Conservation (phyloP, 2,888 invertebrate species). For the Ichneumoninae sp. region DNA sequence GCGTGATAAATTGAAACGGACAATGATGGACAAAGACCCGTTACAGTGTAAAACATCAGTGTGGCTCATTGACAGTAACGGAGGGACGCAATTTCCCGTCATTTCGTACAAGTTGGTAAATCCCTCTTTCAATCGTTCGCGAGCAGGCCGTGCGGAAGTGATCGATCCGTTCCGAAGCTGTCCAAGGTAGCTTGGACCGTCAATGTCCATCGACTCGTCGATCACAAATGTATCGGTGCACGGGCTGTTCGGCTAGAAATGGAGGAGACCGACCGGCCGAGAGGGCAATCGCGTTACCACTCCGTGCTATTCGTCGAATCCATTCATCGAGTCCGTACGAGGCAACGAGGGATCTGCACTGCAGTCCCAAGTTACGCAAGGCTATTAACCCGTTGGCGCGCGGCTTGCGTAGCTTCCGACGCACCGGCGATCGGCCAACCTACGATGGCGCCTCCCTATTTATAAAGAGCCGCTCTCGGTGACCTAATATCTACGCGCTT, state of each 20-base stretch:
- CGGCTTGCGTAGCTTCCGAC: constrained; percentile 21
- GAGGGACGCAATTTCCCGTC: background rate
- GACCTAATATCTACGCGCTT: constrained; percentile 29
- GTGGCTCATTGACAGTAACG: background rate
- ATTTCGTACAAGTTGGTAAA: background rate
- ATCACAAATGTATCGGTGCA: constrained; percentile 27
- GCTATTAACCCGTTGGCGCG: constrained; percentile 53
- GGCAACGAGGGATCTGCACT: constrained; percentile 10
- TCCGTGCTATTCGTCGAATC: constrained; percentile 46
- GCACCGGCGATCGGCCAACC: constrained; percentile 32
- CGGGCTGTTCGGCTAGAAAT: constrained; percentile 34
- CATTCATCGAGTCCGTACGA: constrained; percentile 36
- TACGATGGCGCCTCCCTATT: constrained; percentile 67
- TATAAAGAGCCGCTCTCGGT: constrained; percentile 62
- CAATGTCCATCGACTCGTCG: constrained; percentile 18
- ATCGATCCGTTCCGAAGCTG: constrained; percentile 45
- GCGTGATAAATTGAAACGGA: background rate
- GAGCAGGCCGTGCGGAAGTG: constrained; percentile 49
- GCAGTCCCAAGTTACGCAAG: constrained; percentile 51
- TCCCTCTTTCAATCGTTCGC: constrained; percentile 33
- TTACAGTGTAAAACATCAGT: background rate
- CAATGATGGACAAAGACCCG: background rate
- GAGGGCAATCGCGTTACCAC: constrained; percentile 22
- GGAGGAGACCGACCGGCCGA: constrained; percentile 8
- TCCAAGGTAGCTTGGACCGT: constrained; percentile 10